phyloP scores from a whole-genome alignment of 2,113 vertebrate species.

The Gopherus flavomarginatus region DNA sequence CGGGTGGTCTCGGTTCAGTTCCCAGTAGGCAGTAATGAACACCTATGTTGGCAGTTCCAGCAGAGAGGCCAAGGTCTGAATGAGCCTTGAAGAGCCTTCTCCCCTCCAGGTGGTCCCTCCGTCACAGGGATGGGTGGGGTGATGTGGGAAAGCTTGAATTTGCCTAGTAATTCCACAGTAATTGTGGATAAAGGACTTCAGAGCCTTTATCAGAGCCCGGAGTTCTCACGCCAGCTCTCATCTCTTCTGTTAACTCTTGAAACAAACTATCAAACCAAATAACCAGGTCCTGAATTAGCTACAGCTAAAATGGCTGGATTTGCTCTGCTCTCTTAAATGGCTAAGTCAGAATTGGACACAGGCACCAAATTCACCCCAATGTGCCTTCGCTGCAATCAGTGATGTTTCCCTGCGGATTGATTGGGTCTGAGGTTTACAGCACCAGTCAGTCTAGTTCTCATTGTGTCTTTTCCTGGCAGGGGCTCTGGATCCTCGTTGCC shows the following conservation, averaged over 20 bases:
- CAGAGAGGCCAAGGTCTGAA: neutral
- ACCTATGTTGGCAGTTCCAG: neutral
- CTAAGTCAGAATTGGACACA: neutral
- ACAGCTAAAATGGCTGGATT: neutral
- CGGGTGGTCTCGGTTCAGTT: neutral
- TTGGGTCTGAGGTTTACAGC: neutral
- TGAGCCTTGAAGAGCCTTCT: neutral
- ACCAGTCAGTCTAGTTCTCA: neutral
- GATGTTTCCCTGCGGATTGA: neutral
- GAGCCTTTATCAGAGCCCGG: neutral
- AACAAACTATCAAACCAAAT: neutral
- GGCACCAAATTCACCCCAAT: neutral
- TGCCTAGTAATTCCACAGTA: neutral
- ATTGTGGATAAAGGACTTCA: neutral
- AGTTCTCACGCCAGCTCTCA: neutral
- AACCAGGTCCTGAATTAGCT: neutral
- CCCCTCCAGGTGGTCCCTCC: neutral
- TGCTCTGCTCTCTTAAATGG: neutral
- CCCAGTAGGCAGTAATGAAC: neutral
- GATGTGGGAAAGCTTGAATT: neutral
- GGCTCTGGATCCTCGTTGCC: slow-evolving; percentile 69
- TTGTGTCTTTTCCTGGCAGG: slow-evolving; percentile 48
- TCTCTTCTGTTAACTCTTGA: neutral
- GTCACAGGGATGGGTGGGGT: neutral
- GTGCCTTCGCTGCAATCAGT: neutral